Conservation (phyloP, 2,113 vertebrate species). For the Platichthys stellatus region DNA sequence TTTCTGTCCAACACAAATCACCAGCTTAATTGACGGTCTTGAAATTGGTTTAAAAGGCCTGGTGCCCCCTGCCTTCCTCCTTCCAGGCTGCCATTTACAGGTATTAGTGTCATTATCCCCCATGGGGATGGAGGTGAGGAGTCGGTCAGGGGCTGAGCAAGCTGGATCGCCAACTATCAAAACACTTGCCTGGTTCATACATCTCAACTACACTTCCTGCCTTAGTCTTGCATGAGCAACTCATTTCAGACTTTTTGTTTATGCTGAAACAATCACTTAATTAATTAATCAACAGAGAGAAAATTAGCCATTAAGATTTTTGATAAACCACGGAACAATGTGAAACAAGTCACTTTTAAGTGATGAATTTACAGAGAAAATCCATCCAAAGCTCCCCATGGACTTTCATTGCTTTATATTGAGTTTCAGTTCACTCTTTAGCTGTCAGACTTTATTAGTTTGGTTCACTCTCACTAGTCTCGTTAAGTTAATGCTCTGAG, state of each 20-base stretch:
- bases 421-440: neutral
- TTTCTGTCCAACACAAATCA: constrained; percentile 73
- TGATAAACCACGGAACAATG: no score
- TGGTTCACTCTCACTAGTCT: neutral
- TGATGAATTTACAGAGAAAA: neutral
- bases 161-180: constrained; percentile 36
- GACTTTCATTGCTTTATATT: neutral
- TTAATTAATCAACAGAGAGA: neutral
- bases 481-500: no score
- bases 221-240: no score
- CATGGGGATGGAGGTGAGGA: constrained; percentile 32
- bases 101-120: constrained; percentile 63
- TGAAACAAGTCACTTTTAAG: neutral
- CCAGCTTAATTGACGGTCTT: constrained; percentile 69
- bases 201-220: constrained; percentile 14
- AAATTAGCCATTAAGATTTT: neutral
- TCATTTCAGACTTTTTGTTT: neutral
- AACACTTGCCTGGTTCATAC: constrained; percentile 29
- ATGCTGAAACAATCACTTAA: neutral
- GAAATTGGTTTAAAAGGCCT: constrained; percentile 70
- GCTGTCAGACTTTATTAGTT: neutral
- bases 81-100: constrained; percentile 37
- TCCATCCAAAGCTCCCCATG: neutral
- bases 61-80: constrained; percentile 22
- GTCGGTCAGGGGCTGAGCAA: constrained; percentile 41